Base-by-base conservation (phyloP, 2,888 invertebrate species). In the Nymphalis polychloros region DNA sequence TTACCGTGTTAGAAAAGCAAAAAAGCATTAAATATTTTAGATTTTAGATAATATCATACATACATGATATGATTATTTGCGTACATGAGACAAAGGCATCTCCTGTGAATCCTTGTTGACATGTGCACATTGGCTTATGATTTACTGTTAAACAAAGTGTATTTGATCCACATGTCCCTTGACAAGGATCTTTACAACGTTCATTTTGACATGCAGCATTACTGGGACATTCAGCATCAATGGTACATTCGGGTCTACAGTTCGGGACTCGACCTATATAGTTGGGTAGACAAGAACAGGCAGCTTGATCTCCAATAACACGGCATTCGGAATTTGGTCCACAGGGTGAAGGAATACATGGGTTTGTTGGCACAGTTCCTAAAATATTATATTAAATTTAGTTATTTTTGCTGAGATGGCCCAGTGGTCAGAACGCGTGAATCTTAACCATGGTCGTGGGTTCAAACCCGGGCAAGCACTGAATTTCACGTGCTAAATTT, bases 221-320 rank as follows among this genome's bases (percentile, higher is more conserved):
- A 78, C 95, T 95, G 2, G 97, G 94, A 81, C 97, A 97, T 86
- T 97, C 97, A 10, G 96, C 95, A 79, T 96, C 94, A 72, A 95
- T 95, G 5, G 95, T 95, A 82, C 97, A 97, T 86, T 97, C 97
- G 0, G 97, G 97, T 78, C 97, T 93, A 81, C 97, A 97, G 80
- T 96, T 97, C 41, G 97, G 97, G 63, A 97, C 96, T 76, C 97
- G 94, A 71, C 97, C 97, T 61, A 97, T 94, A 81, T 95, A 97
- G 81, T 97, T 96, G 35, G 94, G 93, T 75, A 96, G 89, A 85
- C 97, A 97, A 59, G 97, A 97, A 82, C 97, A 97, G 61, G 97
- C 97, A n/a, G 97, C 95, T 86, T 97, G 96, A 70, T 95, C 94
- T 66, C 96, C 96, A 73, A 97, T 95, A 59, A 96, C 94, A 73